Evolutionary conservation across 2,797 vertebrate genomes (phyloP).

Genomic region (Acipenser ruthenus): DNA sequence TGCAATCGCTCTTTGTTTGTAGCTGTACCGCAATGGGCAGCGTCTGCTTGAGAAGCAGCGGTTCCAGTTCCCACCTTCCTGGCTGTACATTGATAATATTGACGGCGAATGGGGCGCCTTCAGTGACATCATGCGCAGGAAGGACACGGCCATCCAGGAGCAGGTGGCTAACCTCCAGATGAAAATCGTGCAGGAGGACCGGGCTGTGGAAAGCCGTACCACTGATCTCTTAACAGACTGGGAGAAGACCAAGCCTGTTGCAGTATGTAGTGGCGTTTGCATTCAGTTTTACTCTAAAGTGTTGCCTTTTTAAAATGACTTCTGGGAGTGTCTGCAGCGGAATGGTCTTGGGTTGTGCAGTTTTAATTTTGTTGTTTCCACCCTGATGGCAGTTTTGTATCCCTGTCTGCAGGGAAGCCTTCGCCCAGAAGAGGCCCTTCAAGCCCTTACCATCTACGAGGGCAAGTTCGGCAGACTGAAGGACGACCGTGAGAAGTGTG

Average conservation of each 20-base stretch:
- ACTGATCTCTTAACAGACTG: conserved; percentile 88
- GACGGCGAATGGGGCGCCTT: conserved; percentile 98
- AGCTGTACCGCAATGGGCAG: conserved; percentile 96
- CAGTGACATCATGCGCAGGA: conserved; percentile 97
- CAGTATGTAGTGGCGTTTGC: conserved; percentile 60
- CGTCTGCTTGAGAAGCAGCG: conserved; percentile 93
- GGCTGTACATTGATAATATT: conserved; percentile 98
- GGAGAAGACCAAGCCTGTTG: conserved; percentile 97
- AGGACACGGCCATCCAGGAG: conserved; percentile 96
- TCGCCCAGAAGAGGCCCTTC: conserved; percentile 91
- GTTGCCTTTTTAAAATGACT: background rate
- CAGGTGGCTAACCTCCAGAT: conserved; percentile 97
- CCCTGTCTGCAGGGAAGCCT: conserved; percentile 71
- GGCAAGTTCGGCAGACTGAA: conserved; percentile 94
- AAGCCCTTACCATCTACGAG: conserved; percentile 94
- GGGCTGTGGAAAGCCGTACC: conserved; percentile 92
- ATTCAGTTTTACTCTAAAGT: background rate
- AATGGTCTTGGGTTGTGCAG: background rate
- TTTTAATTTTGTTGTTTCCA: background rate
- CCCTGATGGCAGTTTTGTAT: background rate
- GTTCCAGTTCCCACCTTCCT: conserved; percentile 97
- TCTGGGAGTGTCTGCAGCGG: background rate
- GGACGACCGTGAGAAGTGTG: conserved; percentile 94
- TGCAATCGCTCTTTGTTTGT: background rate
- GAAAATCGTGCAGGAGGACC: conserved; percentile 98